Evolutionary conservation across 2,888 invertebrate species (phyloP).

Genomic region (Habrosyne pyritoides): DNA sequence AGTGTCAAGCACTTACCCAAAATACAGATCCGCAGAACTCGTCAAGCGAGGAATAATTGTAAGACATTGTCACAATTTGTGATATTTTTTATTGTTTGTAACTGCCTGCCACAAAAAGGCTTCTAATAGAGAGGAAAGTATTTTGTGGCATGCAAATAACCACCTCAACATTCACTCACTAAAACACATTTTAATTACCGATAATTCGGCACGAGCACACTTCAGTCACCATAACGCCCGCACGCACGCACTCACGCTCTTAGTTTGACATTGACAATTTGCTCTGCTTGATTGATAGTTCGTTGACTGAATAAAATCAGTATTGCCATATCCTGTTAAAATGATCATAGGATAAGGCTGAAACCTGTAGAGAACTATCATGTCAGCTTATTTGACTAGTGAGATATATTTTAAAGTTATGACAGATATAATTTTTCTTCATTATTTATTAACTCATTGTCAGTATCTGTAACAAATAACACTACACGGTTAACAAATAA

Average conservation of each 20-base stretch:
- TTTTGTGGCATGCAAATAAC: conserved; percentile 9
- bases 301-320: too few relatives aligned
- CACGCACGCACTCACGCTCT: conserved; percentile 11
- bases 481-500: too few relatives aligned
- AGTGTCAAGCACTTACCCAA: conserved; percentile 86
- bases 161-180: conserved; percentile 3
- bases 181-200: conserved; percentile 4
- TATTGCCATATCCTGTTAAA: too few relatives aligned
- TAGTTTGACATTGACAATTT: neutral
- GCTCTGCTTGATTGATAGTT: neutral
- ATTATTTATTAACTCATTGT: too few relatives aligned
- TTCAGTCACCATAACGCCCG: conserved; percentile 28
- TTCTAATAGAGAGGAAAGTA: neutral
- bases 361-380: too few relatives aligned
- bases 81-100: conserved; percentile 37
- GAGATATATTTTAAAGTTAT: too few relatives aligned
- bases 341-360: too few relatives aligned
- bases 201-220: conserved; percentile 25
- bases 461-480: too few relatives aligned
- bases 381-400: too few relatives aligned
- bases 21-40: conserved; percentile 90
- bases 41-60: conserved; percentile 85
- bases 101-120: conserved; percentile 34
- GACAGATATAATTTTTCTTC: too few relatives aligned
- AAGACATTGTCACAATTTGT: conserved; percentile 76